phyloP scores from a whole-genome alignment of 2,113 vertebrate genomes.

The Gavialis gangeticus region DNA sequence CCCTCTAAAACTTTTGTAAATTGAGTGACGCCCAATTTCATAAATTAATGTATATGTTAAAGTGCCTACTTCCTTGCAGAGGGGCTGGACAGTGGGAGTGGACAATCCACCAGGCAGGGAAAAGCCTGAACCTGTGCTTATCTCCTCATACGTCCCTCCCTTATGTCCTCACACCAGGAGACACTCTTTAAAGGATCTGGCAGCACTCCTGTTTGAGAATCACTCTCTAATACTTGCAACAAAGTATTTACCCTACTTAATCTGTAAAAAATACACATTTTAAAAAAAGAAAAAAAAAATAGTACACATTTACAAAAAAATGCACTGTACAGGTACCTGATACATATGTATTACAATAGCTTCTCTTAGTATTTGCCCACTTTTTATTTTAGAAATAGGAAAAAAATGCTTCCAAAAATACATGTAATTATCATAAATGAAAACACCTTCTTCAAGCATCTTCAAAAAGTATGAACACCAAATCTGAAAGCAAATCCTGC shows the following conservation, averaged over 20 bases:
- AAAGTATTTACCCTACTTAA: background rate
- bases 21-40: too few species aligned
- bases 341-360: too few species aligned
- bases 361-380: too few species aligned
- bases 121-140: background rate
- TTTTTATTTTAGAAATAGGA: background rate
- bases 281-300: background rate
- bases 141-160: too few species aligned
- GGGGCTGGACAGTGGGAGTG: too few species aligned
- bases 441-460: background rate
- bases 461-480: background rate
- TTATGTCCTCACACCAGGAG: too few species aligned
- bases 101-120: background rate
- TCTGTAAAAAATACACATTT: background rate
- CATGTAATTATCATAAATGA: background rate
- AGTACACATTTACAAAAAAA: background rate
- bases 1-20: too few species aligned
- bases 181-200: too few species aligned
- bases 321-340: background rate
- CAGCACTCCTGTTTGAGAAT: background rate
- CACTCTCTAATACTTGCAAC: background rate
- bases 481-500: background rate
- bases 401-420: background rate
- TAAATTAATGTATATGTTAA: too few species aligned
- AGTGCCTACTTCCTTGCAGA: too few species aligned